phyloP scores from a whole-genome alignment of 92 coral and sea anemone species.

The Montipora capitata region DNA sequence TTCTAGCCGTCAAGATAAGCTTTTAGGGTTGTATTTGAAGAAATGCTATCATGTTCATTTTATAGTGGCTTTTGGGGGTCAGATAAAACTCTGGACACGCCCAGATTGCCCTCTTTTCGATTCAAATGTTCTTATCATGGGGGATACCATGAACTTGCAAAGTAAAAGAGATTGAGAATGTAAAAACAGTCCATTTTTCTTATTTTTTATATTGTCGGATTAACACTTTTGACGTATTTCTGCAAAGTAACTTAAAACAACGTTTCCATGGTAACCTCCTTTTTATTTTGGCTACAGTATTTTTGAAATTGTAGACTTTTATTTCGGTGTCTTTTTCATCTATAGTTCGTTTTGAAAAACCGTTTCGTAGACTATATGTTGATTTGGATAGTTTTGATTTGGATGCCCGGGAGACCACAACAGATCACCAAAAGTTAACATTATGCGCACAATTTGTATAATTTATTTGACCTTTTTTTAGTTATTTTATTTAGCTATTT shows the following conservation, averaged over 20 bases:
- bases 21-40: no score
- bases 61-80: no score
- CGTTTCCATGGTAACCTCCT: not conserved
- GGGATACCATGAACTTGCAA: no score
- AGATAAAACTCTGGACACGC: no score
- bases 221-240: no score
- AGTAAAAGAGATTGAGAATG: not conserved
- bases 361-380: not conserved
- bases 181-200: no score
- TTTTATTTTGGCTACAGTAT: not conserved
- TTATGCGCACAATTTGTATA: not conserved
- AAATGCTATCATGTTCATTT: no score
- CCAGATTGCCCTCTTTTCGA: no score
- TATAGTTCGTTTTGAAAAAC: not conserved
- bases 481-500: not conserved
- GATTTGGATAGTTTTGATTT: not conserved
- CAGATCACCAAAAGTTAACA: not conserved
- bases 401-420: not conserved
- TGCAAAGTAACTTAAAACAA: not conserved
- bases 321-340: not conserved
- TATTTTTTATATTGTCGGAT: no score
- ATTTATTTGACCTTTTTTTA: not conserved
- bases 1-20: no score
- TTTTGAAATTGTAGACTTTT: not conserved
- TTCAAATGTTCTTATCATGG: no score